Evolutionary conservation across 2,113 vertebrate genomes (phyloP).

Genomic region (Acrocephalus arundinaceus): DNA sequence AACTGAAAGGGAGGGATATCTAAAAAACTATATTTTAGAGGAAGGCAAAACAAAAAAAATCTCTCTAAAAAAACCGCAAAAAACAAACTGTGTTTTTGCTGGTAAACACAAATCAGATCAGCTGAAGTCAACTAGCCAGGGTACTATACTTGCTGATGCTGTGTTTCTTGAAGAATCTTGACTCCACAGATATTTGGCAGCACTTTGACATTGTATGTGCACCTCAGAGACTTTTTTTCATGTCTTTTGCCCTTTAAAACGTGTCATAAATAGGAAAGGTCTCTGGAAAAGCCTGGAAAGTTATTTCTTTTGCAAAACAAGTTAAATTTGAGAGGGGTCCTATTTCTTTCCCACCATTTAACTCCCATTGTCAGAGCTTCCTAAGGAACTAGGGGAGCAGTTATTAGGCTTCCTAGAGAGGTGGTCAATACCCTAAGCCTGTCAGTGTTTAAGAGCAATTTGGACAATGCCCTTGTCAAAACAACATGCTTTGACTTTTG

Average conservation of each 20-base stretch:
- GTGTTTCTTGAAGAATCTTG: neutral
- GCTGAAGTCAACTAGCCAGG: neutral
- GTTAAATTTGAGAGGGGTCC: neutral
- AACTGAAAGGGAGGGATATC: neutral
- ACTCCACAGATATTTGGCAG: neutral
- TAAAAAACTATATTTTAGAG: neutral
- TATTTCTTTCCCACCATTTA: neutral
- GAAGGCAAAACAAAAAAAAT: neutral
- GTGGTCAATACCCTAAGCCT: rapidly evolving
- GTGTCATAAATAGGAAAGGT: neutral
- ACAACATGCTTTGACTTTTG: neutral
- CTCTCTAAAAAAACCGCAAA: rapidly evolving
- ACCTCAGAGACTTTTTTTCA: neutral
- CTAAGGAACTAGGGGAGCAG: neutral
- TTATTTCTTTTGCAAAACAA: neutral
- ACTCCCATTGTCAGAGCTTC: neutral
- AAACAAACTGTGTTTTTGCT: rapidly evolving
- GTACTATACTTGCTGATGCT: neutral
- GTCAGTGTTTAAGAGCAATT: neutral
- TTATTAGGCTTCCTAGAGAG: neutral
- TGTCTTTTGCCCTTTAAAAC: neutral
- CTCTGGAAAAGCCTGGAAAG: neutral
- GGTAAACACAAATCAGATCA: neutral
- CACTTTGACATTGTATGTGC: neutral
- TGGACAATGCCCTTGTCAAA: neutral